Conservation (phyloP, 2,797 vertebrate species). For the Lacerta viridis region DNA sequence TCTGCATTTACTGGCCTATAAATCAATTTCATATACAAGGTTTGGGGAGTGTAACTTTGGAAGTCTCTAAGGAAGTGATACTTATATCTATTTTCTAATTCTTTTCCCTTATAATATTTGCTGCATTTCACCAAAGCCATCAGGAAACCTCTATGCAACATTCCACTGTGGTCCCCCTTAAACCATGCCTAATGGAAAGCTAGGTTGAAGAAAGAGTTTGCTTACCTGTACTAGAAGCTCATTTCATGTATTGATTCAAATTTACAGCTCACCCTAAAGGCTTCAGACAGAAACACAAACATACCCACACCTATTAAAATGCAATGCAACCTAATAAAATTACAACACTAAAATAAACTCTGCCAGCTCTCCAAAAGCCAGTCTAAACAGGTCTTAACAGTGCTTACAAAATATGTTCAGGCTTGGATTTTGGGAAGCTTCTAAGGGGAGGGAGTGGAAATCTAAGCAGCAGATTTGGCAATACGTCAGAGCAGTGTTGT, state of each 20-base stretch:
- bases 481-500: background rate
- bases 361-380: background rate
- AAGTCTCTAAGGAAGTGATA: slow-evolving; percentile 5
- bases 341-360: background rate
- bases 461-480: background rate
- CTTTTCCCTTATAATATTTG: background rate
- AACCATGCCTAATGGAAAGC: background rate
- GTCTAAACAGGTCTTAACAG: background rate
- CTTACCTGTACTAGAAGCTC: background rate
- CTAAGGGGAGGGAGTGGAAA: background rate
- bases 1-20: slow-evolving; percentile 40
- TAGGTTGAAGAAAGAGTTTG: background rate
- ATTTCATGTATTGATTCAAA: background rate
- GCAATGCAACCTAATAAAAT: background rate
- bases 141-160: background rate
- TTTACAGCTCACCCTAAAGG: background rate
- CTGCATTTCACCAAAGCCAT: background rate
- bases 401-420: background rate
- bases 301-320: background rate
- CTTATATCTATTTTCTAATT: background rate
- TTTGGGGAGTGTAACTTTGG: background rate
- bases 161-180: background rate
- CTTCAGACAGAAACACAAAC: background rate
- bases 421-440: background rate
- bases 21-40: slow-evolving; percentile 6